Evolutionary conservation across 2,888 invertebrate genomes (phyloP), one percentile per base, ranked within the genome.

Genomic region (Patella pellucida): DNA sequence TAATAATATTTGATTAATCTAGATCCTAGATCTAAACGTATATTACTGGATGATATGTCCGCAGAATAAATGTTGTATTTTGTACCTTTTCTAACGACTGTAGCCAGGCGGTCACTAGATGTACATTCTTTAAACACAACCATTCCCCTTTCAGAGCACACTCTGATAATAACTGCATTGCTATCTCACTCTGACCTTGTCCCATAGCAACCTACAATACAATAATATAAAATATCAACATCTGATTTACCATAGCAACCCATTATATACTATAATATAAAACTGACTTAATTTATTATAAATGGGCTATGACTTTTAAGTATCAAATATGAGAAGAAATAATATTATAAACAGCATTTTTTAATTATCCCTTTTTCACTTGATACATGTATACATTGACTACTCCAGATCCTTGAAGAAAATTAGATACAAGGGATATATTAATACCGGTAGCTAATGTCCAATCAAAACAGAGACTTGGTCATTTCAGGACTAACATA

Each of bases 101-200:
- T 50, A 96, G 90, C 94, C 95, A 95, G 16, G 93, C 91, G 0
- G 94, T 94, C 62, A 95, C 94, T 69, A 96, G 91, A 90, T 96
- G 96, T 0, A 96, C 91, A 91, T 96, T 96, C 91, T 95, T 95
- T 78, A 96, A 91, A 84, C 95, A 94, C 69, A 96, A 89, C 96
- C 96, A 96, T 72, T 93, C 92, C 0, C 96, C 96, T 73, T 92
- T 90, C 78, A 92, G 90, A 0, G 94, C 92, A 67, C 94, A 93
- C 82, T 93, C 92, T 31, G 92, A 90, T 62, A 96, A 90, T 51
- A 93, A 91, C 70, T 93, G 90, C 75, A 95, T 85, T 0, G 94
- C 94, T 71, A 93, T 92, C 72, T 92, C 92, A 80, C 95, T 94
- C 91, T 95, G 95, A 19, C 95, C 96, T 91, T 95, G 94, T 7